Percentiles rank a stretch among this genome's conserved stretches.
phyloP scores from a whole-genome alignment of 1,140 invertebrate species.

The Ephestia elutella region DNA sequence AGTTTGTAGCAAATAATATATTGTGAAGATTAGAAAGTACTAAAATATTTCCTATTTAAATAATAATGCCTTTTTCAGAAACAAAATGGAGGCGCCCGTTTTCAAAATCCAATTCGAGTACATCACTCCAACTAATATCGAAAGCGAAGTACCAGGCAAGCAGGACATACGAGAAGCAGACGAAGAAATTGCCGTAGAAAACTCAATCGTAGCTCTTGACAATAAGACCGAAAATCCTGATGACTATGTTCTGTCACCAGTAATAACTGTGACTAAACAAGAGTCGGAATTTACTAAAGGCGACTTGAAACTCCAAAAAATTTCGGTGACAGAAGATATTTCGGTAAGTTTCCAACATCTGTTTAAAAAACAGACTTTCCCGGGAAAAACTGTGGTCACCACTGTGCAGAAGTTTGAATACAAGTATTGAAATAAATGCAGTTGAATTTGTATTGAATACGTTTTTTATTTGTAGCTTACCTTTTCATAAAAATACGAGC shows the following conservation, averaged over 20 bases:
- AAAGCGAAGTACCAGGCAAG: constrained; percentile 38
- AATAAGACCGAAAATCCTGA: constrained; percentile 13
- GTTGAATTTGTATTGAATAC: not conserved
- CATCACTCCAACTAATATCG: constrained; percentile 23
- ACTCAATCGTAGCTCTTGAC: not conserved
- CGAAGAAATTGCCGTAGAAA: not conserved
- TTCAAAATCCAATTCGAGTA: constrained; percentile 11
- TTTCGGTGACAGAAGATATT: constrained; percentile 50
- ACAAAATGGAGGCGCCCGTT: constrained; percentile 17
- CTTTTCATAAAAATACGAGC: no score
- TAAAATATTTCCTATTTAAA: no score
- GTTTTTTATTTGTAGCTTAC: not conserved
- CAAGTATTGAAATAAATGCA: constrained; percentile 33
- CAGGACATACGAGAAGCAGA: constrained; percentile 33
- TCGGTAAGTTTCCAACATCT: constrained; percentile 60
- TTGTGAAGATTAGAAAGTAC: no score
- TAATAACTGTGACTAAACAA: constrained; percentile 48
- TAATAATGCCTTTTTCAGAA: not conserved
- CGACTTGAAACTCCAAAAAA: constrained; percentile 48
- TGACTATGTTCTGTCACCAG: constrained; percentile 35
- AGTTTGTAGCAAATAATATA: no score
- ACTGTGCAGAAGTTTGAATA: constrained; percentile 50
- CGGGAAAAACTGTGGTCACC: constrained; percentile 49
- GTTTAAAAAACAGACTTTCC: constrained; percentile 48
- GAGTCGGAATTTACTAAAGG: constrained; percentile 48